Percentiles rank a stretch among this genome's conserved stretches.
Conservation (phyloP, 92 coral and sea anemone species). For the Epizoanthus fatuus region DNA sequence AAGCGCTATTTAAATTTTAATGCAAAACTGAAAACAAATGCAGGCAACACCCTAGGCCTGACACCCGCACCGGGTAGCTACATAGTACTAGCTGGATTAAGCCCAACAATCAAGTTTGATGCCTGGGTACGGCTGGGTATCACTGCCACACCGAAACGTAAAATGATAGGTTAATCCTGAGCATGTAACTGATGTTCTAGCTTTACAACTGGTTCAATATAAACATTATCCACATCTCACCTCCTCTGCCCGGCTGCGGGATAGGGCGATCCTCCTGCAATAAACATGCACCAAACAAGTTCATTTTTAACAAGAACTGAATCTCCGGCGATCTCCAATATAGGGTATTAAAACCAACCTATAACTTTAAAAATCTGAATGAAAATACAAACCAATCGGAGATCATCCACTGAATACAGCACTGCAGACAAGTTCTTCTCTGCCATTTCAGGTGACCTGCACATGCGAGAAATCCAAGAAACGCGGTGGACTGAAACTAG, state of each 20-base stretch:
- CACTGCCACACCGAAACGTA: no score
- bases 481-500: no score
- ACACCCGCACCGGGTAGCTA: background rate
- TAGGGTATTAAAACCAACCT: no score
- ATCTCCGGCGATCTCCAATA: background rate
- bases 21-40: background rate
- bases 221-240: constrained; percentile 29
- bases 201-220: background rate
- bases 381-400: constrained; percentile 77
- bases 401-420: constrained; percentile 83
- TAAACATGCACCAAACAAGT: background rate
- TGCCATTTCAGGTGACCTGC: constrained; percentile 9
- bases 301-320: no score
- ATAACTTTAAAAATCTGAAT: background rate
- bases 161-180: no score
- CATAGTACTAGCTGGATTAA: background rate
- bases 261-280: constrained; percentile 76
- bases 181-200: no score
- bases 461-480: no score
- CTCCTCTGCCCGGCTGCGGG: constrained; percentile 78
- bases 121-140: background rate
- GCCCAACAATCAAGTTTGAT: background rate
- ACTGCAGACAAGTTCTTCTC: constrained; percentile 87
- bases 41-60: constrained; percentile 10
- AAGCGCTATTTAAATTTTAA: constrained; percentile 6